Evolutionary conservation across 2,888 invertebrate species (phyloP), one percentile per base, ranked within the genome.

Genomic region (Aleiodes leptofemur): DNA sequence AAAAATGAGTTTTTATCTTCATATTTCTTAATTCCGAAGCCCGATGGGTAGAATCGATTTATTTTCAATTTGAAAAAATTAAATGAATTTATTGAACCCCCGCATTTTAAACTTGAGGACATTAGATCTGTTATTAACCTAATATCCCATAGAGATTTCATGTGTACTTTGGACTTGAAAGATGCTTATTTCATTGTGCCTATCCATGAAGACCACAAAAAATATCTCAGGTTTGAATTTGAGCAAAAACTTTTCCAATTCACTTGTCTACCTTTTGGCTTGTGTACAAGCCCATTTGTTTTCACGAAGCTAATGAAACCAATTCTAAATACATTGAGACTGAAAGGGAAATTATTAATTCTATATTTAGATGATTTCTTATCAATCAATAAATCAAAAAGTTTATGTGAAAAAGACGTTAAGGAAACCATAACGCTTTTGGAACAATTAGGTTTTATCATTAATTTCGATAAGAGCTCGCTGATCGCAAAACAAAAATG

Each of bases 91-190:
- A 73, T 77, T 38, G 55, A 61, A 14, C 53, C 74, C 9, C 43
- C 69, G 29, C 78, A 81, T 74, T 81, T 80, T 51, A 81, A 81
- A 71, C n/a, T 78, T n/a, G 81, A 80, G 55, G 77, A 79, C 56
- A 68, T 77, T 53, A 73, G 59, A 77, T 61, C 76, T 14, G 79
- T 72, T 0, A 14, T 53, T 7, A 71, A 50, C 16, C 48, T 78
- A 14, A 29, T 76, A 8, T 70, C 69, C 16, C 29, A 1, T 77
- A n/a, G 31, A 11, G 61, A 14, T 61, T 73, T 70, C 55, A 57
- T 73, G 69, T 50, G 70, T 23, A 43, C 70, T 8, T n/a, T 14
- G n/a, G 53, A 53, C 14, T 56, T 73, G 7, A 69, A 57, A 14
- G 43, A 43, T 43, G 43, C 43, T 7, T 43, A 43, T 7, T 43